Evolutionary conservation across 2,888 invertebrate genomes (phyloP).

Genomic region (Gibbula magus): DNA sequence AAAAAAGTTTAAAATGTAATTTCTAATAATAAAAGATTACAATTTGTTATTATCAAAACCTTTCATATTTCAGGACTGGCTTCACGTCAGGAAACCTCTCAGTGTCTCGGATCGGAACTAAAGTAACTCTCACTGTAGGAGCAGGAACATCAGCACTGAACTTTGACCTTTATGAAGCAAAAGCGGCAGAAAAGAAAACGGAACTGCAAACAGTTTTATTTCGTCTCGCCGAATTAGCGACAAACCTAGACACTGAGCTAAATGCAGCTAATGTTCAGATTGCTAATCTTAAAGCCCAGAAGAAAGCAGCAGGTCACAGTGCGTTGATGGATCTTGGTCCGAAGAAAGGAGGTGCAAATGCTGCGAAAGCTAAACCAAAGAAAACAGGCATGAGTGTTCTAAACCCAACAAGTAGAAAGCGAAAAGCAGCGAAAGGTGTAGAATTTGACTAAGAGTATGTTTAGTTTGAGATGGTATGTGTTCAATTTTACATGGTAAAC

Average conservation of each 20-base stretch:
- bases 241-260: conserved; percentile 55
- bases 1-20: no score
- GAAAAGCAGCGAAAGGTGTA: conserved; percentile 70
- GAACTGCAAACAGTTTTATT: conserved; percentile 67
- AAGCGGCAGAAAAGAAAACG: conserved; percentile 64
- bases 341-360: conserved; percentile 50
- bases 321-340: conserved; percentile 54
- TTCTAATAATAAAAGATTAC: no score
- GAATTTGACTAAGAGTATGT: conserved; percentile 62
- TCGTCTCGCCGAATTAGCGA: conserved; percentile 58
- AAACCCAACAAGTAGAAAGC: conserved; percentile 69
- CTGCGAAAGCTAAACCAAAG: conserved; percentile 59
- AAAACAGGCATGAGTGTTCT: conserved; percentile 71
- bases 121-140: conserved; percentile 62
- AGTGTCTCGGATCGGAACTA: conserved; percentile 59
- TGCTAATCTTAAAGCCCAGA: conserved; percentile 56
- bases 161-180: conserved; percentile 68
- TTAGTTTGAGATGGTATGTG: no score
- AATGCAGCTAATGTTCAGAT: conserved; percentile 61
- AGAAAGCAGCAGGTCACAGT: conserved; percentile 39
- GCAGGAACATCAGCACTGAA: conserved; percentile 54
- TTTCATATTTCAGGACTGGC: conserved; percentile 55
- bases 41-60: no score
- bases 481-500: no score
- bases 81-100: conserved; percentile 61